Evolutionary conservation across 2,113 vertebrate species (phyloP).

Genomic region (Rhadina sibilatrix): DNA sequence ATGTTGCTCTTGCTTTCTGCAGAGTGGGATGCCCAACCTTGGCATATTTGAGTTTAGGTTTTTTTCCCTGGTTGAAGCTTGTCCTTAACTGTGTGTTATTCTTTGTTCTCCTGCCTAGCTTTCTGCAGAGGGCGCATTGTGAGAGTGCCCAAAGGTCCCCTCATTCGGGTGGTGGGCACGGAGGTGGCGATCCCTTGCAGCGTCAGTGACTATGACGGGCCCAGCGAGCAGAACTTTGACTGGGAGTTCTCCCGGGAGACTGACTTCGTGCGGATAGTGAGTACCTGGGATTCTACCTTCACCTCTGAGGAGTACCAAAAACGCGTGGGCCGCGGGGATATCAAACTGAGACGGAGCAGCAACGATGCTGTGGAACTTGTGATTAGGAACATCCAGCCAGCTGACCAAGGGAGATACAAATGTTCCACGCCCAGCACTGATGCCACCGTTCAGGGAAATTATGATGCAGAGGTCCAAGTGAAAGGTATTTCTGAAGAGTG

Average conservation of each 20-base stretch:
- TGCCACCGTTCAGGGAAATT: conserved; percentile 86
- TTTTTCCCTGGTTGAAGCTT: neutral
- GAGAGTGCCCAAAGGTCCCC: conserved; percentile 80
- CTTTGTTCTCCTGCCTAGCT: conserved; percentile 56
- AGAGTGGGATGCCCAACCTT: neutral
- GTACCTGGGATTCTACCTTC: conserved; percentile 86
- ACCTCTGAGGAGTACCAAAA: conserved; percentile 73
- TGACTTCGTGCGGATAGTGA: conserved; percentile 76
- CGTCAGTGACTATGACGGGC: conserved; percentile 87
- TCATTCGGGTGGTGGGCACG: conserved; percentile 85
- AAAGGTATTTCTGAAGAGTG: conserved; percentile 78
- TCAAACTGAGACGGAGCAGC: conserved; percentile 74
- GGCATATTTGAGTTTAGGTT: neutral
- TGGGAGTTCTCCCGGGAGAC: conserved; percentile 78
- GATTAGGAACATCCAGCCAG: conserved; percentile 75
- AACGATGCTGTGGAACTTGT: conserved; percentile 86
- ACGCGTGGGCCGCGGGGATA: conserved; percentile 77
- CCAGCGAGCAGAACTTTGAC: conserved; percentile 92
- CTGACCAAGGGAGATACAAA: conserved; percentile 84
- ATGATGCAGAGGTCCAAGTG: conserved; percentile 85
- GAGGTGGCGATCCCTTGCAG: conserved; percentile 85
- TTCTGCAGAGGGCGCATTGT: conserved; percentile 82
- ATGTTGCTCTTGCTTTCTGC: neutral
- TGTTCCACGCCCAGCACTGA: conserved; percentile 94
- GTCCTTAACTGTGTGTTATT: neutral